Evolutionary conservation across 1,140 invertebrate species (phyloP).

Genomic region (Heliothis virescens): DNA sequence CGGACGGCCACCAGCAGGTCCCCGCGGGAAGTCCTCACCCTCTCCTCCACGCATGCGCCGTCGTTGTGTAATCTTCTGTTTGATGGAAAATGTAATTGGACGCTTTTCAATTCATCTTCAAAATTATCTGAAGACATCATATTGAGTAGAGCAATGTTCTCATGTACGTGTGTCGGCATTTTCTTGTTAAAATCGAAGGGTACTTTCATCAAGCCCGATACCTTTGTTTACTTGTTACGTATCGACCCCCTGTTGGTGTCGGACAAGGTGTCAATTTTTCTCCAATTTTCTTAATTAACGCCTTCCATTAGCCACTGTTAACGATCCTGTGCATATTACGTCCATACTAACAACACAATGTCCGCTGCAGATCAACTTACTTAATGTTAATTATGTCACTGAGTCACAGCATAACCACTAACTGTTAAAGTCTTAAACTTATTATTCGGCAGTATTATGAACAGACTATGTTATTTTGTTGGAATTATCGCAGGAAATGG

Average conservation of each 20-base stretch:
- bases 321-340: constrained; percentile 52
- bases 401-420: constrained; percentile 62
- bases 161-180: constrained; percentile 80
- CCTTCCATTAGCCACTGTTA: constrained; percentile 59
- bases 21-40: constrained; percentile 96
- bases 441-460: constrained; percentile 53
- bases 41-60: constrained; percentile 89
- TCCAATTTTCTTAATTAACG: constrained; percentile 63
- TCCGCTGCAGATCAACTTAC: constrained; percentile 5
- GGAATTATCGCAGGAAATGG: constrained; percentile 73
- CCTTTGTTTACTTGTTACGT: constrained; percentile 45
- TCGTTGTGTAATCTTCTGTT: constrained; percentile 91
- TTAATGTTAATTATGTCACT: constrained; percentile 51
- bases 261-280: constrained; percentile 9
- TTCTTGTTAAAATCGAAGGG: constrained; percentile 52
- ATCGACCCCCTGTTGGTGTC: constrained; percentile 40
- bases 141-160: constrained; percentile 81
- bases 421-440: constrained; percentile 52
- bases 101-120: constrained; percentile 97
- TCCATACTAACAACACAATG: constrained; percentile 57
- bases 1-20: constrained; percentile 96
- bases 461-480: constrained; percentile 59
- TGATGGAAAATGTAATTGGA: constrained; percentile 94
- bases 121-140: constrained; percentile 94
- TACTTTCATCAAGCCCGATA: constrained; percentile 44